Evolutionary conservation across 2,888 invertebrate genomes (phyloP).

Genomic region (Sepiola atlantica): DNA sequence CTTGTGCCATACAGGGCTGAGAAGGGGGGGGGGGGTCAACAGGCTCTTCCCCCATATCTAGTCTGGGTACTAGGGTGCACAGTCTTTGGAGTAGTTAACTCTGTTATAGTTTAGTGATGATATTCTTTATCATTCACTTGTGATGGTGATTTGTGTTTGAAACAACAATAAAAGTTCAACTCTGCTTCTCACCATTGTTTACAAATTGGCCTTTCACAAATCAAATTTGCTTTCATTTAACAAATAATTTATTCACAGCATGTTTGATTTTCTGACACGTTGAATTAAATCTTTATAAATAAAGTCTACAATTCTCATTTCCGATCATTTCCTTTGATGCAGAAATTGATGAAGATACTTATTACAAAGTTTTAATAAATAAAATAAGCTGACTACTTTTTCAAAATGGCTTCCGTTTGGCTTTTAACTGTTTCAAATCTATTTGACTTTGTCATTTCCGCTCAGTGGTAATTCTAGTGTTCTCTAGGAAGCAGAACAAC

Average conservation of each 20-base stretch:
- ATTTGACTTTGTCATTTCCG: background rate
- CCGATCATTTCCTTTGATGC: background rate
- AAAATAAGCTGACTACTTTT: background rate
- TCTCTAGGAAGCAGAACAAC: too few species aligned
- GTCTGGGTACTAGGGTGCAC: too few species aligned
- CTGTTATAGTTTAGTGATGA: too few species aligned
- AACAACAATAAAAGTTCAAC: background rate
- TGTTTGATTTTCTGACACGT: background rate
- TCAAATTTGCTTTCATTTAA: background rate
- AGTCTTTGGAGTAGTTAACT: too few species aligned
- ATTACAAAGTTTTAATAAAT: background rate
- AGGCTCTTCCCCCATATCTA: too few species aligned
- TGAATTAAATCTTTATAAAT: background rate
- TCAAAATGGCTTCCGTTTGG: background rate
- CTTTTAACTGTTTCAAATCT: background rate
- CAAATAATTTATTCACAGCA: background rate
- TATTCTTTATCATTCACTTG: background rate
- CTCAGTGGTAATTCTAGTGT: background rate
- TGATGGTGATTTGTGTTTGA: background rate
- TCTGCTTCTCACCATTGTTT: background rate
- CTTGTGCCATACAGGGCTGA: too few species aligned
- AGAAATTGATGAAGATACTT: background rate
- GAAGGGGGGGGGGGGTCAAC: too few species aligned
- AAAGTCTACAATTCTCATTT: conserved; percentile 22
- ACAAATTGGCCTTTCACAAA: background rate